Conservation (phyloP, 2,113 vertebrate genomes). For the Orientallactaga bullata region DNA sequence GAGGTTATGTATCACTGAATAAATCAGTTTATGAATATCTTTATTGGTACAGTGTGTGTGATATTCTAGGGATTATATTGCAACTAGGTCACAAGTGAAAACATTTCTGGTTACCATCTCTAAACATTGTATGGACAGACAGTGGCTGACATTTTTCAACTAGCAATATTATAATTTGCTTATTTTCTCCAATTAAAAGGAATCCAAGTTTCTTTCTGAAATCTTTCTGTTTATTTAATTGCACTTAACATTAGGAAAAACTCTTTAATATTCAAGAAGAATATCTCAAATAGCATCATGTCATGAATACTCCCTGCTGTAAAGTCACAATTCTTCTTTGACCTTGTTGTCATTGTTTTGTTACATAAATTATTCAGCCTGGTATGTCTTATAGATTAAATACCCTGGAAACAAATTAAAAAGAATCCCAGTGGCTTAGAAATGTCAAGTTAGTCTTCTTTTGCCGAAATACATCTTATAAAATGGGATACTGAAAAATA, state of each 20-base stretch:
- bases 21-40: conserved; percentile 53
- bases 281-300: conserved; percentile 74
- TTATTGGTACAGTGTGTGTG: conserved; percentile 47
- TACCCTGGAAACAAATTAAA: conserved; percentile 81
- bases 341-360: conserved; percentile 86
- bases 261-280: conserved; percentile 82
- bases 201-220: conserved; percentile 74
- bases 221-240: conserved; percentile 80
- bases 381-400: conserved; percentile 80
- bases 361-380: conserved; percentile 85
- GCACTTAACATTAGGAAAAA: conserved; percentile 78
- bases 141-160: conserved; percentile 71
- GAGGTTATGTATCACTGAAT: conserved; percentile 37
- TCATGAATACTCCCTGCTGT: conserved; percentile 78
- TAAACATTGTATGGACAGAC: conserved; percentile 40
- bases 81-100: conserved; percentile 53
- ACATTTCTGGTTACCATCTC: conserved; percentile 57
- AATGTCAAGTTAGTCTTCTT: conserved; percentile 70
- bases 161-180: conserved; percentile 71
- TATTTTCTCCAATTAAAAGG: conserved; percentile 73
- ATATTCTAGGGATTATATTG: conserved; percentile 35
- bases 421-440: conserved; percentile 74
- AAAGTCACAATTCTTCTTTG: conserved; percentile 82
- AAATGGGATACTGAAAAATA: conserved; percentile 74
- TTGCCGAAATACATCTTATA: conserved; percentile 60